phyloP scores from a whole-genome alignment of 2,797 vertebrate species.

The Sebastes kiyomatsui region DNA sequence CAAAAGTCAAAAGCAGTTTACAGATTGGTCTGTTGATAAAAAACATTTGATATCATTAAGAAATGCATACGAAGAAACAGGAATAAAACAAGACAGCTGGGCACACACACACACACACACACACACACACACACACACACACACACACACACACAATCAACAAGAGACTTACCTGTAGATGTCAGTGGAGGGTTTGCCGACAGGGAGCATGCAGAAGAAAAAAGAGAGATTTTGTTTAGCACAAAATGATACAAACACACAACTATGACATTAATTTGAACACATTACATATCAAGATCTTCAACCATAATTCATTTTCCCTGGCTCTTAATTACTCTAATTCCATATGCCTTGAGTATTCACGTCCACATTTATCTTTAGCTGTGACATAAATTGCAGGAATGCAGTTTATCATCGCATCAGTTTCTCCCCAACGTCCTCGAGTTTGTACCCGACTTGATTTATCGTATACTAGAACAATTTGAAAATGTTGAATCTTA shows the following conservation, averaged over 20 bases:
- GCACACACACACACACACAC: background rate
- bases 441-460: background rate
- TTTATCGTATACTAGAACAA: background rate
- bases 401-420: conserved; percentile 7
- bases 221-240: conserved; percentile 22
- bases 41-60: background rate
- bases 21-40: background rate
- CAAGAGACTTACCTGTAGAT: conserved; percentile 65
- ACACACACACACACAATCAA: background rate
- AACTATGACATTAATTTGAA: conserved; percentile 8
- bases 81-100: background rate
- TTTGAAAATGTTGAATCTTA: background rate
- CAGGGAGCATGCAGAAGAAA: conserved; percentile 20
- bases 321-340: conserved; percentile 7
- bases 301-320: background rate
- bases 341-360: conserved; percentile 4
- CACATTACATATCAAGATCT: background rate
- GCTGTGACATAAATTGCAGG: background rate
- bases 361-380: conserved; percentile 4
- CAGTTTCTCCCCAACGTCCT: conserved; percentile 5
- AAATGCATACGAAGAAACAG: background rate
- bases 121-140: background rate
- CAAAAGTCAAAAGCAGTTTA: background rate
- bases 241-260: conserved; percentile 1
- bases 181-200: conserved; percentile 11